phyloP scores from a whole-genome alignment of 2,113 vertebrate genomes.

The Chlorodrepanis virens region DNA sequence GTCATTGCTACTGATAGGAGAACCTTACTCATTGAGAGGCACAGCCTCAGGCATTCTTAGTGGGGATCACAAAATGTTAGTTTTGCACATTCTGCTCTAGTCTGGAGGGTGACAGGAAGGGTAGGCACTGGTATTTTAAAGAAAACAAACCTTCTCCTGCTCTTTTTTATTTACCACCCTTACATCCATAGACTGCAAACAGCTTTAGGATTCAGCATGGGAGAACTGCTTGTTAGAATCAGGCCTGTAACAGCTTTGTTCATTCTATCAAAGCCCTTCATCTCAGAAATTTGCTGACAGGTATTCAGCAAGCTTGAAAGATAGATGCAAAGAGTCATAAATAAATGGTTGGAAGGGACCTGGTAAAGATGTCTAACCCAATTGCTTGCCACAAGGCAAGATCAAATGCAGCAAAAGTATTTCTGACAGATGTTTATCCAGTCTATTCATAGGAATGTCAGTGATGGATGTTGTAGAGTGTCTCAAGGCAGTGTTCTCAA shows the following conservation, averaged over 20 bases:
- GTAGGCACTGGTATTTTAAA: background rate
- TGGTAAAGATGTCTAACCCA: background rate
- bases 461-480: background rate
- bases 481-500: background rate
- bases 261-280: background rate
- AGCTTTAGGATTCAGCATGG: background rate
- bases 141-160: background rate
- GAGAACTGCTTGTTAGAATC: background rate
- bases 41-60: background rate
- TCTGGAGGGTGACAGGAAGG: background rate
- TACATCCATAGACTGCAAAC: background rate
- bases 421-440: conserved; percentile 32
- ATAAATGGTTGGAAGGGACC: background rate
- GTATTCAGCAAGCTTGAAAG: background rate
- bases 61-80: background rate
- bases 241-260: background rate
- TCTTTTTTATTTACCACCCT: background rate
- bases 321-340: background rate
- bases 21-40: background rate
- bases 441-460: background rate
- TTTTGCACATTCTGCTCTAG: background rate
- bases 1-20: background rate
- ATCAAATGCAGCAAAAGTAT: background rate
- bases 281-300: background rate
- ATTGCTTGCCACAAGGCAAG: background rate